These are phyloP conservation scores for Matsumurasca onukii DNA, from an alignment of 1,140 invertebrate genomes.

Conservation along the genomic window DNA sequence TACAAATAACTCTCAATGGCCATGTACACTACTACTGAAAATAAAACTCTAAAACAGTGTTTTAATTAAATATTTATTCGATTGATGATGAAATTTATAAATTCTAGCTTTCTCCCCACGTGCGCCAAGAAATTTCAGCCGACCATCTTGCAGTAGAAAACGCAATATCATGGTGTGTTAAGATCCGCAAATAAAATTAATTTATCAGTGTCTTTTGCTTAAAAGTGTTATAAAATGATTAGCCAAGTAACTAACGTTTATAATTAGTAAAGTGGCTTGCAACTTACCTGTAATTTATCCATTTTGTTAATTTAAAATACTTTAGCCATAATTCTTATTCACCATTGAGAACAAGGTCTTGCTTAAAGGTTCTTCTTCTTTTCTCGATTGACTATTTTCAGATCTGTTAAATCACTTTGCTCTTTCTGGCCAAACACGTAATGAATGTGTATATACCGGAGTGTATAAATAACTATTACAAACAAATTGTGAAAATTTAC, in stretches of 20 bases:
- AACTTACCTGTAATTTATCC: conserved; percentile 23
- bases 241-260: not conserved
- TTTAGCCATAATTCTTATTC: conserved; percentile 13
- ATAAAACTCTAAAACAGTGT: not conserved
- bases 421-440: no score
- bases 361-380: no score
- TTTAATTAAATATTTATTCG: not conserved
- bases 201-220: not conserved
- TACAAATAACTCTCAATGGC: not conserved
- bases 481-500: no score
- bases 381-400: no score
- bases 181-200: not conserved
- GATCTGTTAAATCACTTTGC: no score
- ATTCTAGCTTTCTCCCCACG: not conserved
- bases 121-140: not conserved
- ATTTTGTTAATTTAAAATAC: conserved; percentile 7
- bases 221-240: not conserved
- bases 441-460: no score
- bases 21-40: not conserved
- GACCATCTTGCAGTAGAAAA: not conserved
- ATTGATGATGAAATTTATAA: not conserved
- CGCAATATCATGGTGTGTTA: not conserved
- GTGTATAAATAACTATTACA: no score
- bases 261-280: not conserved
- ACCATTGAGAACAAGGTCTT: no score